Evolutionary conservation across 2,797 vertebrate genomes (phyloP).

Genomic region (Meda fulgida): DNA sequence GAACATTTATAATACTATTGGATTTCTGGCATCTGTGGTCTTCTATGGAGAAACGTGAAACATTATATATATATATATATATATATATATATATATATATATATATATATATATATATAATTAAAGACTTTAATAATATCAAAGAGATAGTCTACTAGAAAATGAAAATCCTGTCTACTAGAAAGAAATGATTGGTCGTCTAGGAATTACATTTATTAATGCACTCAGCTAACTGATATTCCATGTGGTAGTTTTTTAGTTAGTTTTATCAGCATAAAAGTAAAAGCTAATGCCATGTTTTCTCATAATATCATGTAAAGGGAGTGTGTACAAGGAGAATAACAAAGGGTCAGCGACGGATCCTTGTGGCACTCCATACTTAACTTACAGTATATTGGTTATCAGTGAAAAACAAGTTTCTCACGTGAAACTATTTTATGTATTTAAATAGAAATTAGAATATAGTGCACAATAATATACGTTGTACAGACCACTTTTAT

Average conservation of each 20-base stretch:
- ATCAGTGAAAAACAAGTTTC: not conserved
- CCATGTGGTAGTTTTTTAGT: not conserved
- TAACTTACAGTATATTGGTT: not conserved
- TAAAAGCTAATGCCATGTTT: not conserved
- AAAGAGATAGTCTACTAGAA: not conserved
- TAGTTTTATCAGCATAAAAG: not conserved
- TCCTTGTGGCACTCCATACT: not conserved
- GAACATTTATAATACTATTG: not conserved
- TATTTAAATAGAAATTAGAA: not conserved
- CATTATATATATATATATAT: not conserved
- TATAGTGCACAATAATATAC: not conserved
- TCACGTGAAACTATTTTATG: not conserved
- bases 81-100: too few relatives aligned
- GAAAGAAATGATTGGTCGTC: not conserved
- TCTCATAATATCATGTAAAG: not conserved
- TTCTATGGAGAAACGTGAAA: not conserved
- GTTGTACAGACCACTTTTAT: not conserved
- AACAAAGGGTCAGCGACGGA: not conserved
- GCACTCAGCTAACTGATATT: not conserved
- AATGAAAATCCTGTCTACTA: not conserved
- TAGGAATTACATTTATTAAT: not conserved
- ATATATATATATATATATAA: not conserved
- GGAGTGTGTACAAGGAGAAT: not conserved
- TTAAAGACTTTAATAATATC: not conserved
- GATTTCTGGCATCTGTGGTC: not conserved